Evolutionary conservation across 92 coral and sea anemone genomes (phyloP), one percentile per base, ranked within the genome.

Genomic region (Parazoanthus swiftii): DNA sequence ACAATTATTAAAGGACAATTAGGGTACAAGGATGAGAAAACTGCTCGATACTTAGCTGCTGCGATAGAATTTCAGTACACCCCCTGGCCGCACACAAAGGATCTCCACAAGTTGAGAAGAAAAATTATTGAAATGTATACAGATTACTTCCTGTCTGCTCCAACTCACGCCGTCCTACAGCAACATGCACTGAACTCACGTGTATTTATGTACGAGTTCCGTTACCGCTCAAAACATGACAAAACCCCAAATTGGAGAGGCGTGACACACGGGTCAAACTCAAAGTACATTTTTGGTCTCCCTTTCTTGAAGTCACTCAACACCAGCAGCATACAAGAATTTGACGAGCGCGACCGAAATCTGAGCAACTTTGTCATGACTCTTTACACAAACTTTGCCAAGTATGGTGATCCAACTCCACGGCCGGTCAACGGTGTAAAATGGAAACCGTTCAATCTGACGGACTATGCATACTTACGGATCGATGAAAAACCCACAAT

Each of bases 371-470:
- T 59, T 76, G 82, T 95, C 48, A 93, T 95, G 43, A 86, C 93
- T 2, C 87, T 92, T 13, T 93, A 93, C 85, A 95, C 94, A 70
- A 95, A 95, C 90, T 95, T 95, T 88, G 98, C 98, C 82, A 92
- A 92, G 85, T 91, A 90, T 26, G 98, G 96, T 6, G 89, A 95
- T 68, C 98, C 98, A n/a, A 95, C 98, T 16, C 94, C 94, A 0
- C 80, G 79, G 26, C 92, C 96, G 0, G 93, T 94, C 14, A 6
- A 72, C 18, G 93, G 91, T 1, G 86, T 74, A 16, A 38, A 74
- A 13, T 94, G 98, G 98, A 79, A 88, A 38, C 29, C 20, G n/a
- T 94, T 89, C 80, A 86, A 91, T 76, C n/a, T 8, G 13, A 76
- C 90, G 20, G 88, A 77, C 65, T 79, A 88, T 74, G 92, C 91